A percentile compares a stretch with the other conserved stretches of the same genome.
Conservation (phyloP, 2,888 invertebrate species). For the Xylocampa areola region DNA sequence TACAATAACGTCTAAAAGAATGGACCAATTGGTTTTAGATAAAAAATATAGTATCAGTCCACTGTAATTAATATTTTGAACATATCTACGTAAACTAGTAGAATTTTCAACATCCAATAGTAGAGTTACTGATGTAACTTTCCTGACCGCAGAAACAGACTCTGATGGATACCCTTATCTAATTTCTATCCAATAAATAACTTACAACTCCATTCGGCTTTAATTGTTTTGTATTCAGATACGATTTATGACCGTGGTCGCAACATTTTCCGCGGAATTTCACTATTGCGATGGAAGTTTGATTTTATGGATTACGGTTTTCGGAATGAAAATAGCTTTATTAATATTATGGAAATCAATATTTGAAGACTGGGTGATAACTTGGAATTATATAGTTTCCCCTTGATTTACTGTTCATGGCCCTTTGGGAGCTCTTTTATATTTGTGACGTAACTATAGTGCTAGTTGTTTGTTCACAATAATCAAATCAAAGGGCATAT, state of each 20-base stretch:
- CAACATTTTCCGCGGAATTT: conserved; percentile 58
- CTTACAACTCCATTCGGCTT: conserved; percentile 72
- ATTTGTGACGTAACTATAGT: too few relatives aligned
- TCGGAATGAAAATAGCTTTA: conserved; percentile 21
- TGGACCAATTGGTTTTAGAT: too few relatives aligned
- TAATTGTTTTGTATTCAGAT: conserved; percentile 77
- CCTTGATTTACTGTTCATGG: too few relatives aligned
- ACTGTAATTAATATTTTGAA: too few relatives aligned
- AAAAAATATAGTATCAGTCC: too few relatives aligned
- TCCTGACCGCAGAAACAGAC: conserved; percentile 51
- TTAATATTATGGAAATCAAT: conserved; percentile 22
- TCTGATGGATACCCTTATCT: conserved; percentile 75
- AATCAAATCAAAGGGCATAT: too few relatives aligned
- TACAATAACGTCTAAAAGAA: too few relatives aligned
- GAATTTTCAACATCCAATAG: conserved; percentile 13
- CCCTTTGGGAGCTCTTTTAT: too few relatives aligned
- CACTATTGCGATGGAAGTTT: conserved; percentile 44
- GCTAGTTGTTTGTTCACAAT: too few relatives aligned
- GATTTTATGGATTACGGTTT: conserved; percentile 37
- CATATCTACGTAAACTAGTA: conserved; percentile 5
- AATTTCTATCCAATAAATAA: conserved; percentile 80
- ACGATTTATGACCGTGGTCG: conserved; percentile 71
- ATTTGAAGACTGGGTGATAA: background rate
- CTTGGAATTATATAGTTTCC: background rate
- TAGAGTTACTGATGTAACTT: too few relatives aligned